Conservation (phyloP, 2,797 vertebrate genomes). For the Synanceia verrucosa region DNA sequence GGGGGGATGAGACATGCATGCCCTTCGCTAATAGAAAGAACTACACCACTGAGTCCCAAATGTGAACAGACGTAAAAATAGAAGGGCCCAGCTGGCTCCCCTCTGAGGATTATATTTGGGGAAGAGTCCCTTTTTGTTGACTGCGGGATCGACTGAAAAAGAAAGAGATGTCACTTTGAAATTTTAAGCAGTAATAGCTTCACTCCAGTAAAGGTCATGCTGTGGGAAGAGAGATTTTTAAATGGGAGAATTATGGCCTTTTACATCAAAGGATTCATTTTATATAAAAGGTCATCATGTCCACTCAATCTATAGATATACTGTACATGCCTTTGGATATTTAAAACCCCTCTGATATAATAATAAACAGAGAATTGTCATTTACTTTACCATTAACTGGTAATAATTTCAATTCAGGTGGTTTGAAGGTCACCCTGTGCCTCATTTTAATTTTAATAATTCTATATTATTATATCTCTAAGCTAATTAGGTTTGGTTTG, state of each 20-base stretch:
- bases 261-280: slow-evolving; percentile 20
- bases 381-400: not conserved
- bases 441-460: not conserved
- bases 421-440: not conserved
- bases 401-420: not conserved
- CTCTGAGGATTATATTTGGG: slow-evolving; percentile 22
- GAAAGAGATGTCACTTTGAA: slow-evolving; percentile 17
- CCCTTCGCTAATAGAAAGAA: slow-evolving; percentile 21
- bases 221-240: slow-evolving; percentile 5
- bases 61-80: slow-evolving; percentile 33
- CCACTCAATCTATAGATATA: slow-evolving; percentile 3
- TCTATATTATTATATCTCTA: too few species aligned
- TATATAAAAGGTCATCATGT: slow-evolving; percentile 26
- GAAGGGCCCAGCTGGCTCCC: slow-evolving; percentile 2
- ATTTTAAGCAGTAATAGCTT: slow-evolving; percentile 26
- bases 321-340: not conserved
- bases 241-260: slow-evolving; percentile 6
- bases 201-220: slow-evolving; percentile 14
- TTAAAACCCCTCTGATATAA: not conserved
- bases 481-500: too few species aligned
- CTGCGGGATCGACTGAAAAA: not conserved
- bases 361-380: not conserved
- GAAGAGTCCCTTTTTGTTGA: slow-evolving; percentile 19
- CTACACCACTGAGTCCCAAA: slow-evolving; percentile 30
- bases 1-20: slow-evolving; percentile 29